Base-by-base conservation (phyloP, 2,888 invertebrate genomes). In the Dasysyrphus albostriatus region DNA sequence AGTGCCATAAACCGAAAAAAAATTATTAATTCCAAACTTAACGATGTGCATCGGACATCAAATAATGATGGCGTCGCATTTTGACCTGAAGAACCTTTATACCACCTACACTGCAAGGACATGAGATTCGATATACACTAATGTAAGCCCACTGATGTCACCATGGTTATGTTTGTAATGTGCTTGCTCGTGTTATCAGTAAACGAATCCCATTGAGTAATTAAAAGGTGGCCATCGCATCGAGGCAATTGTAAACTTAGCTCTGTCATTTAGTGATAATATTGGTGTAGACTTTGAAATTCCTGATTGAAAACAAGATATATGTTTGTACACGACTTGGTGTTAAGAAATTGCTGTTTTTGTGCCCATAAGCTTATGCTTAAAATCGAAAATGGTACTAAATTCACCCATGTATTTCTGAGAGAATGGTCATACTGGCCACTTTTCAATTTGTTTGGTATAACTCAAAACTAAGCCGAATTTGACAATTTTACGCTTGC, bases 1-100 rank as follows among this genome's bases (percentile, higher is more conserved):
- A 14, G 76, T 44, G 42, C 51, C 67, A 54, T 51, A 49, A 34
- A 37, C 47, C 39, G 12, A 34, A 54, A 67, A n/a, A 85, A 77
- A 2, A 73, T 77, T 84, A 84, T 77, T 67, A 61, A 54, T 24
- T 56, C 37, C 42, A 47, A 74, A 79, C 58, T 70, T 83, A 65
- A 79, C 70, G 79, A 74, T 75, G 83, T 47, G 58, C 56, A 39
- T 42, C 32, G 16, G 49, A 10, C 16, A 54, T 24, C 49, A 32
- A 49, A 59, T 29, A 32, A 59, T 56, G 65, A 49, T 61, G 69
- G 34, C 42, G 10, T 19, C 44, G 44, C 16, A 9, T 12, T 34
- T 47, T 63, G 61, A 44, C 63, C 61, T 47, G 10, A 49, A 47
- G 16, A 47, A 49, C 19, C 1, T 49, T 5, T 19, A 44, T 14